phyloP scores from a whole-genome alignment of 2,888 invertebrate genomes.

The Ditylenchus weischeri region DNA sequence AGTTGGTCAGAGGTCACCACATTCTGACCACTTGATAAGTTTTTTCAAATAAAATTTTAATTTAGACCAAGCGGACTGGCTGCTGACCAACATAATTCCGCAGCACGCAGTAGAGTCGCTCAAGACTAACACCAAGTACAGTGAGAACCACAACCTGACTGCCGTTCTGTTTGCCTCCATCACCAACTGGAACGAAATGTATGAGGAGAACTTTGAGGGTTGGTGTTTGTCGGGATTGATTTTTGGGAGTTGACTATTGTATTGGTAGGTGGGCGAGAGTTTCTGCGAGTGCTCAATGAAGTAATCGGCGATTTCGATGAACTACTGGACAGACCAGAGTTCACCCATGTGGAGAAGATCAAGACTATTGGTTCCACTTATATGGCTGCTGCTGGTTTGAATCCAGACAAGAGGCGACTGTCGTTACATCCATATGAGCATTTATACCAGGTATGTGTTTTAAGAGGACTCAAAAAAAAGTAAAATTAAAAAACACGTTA shows the following conservation, averaged over 20 bases:
- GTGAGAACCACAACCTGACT: constrained; percentile 67
- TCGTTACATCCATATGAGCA: constrained; percentile 55
- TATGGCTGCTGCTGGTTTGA: constrained; percentile 93
- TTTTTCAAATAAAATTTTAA: constrained; percentile 61
- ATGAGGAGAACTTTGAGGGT: constrained; percentile 90
- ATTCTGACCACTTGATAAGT: constrained; percentile 4
- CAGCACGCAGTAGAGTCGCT: constrained; percentile 88
- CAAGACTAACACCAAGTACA: constrained; percentile 74
- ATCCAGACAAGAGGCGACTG: constrained; percentile 73
- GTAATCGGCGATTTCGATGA: constrained; percentile 94
- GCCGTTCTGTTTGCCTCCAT: constrained; percentile 93
- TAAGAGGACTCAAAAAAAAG: too few relatives aligned
- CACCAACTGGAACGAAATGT: constrained; percentile 94
- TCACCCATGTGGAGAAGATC: constrained; percentile 80
- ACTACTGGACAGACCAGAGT: constrained; percentile 70
- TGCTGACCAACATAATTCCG: constrained; percentile 93
- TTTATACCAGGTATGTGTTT: constrained; percentile 46
- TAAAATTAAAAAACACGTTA: background rate
- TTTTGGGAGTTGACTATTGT: background rate
- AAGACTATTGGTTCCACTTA: constrained; percentile 92
- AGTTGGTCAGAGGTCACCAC: constrained; percentile 63
- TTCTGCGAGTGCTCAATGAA: constrained; percentile 87
- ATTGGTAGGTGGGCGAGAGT: constrained; percentile 74
- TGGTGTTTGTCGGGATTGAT: background rate
- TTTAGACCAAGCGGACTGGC: constrained; percentile 85